Conservation (phyloP, 2,888 invertebrate genomes). For the Eupithecia inturbata region DNA sequence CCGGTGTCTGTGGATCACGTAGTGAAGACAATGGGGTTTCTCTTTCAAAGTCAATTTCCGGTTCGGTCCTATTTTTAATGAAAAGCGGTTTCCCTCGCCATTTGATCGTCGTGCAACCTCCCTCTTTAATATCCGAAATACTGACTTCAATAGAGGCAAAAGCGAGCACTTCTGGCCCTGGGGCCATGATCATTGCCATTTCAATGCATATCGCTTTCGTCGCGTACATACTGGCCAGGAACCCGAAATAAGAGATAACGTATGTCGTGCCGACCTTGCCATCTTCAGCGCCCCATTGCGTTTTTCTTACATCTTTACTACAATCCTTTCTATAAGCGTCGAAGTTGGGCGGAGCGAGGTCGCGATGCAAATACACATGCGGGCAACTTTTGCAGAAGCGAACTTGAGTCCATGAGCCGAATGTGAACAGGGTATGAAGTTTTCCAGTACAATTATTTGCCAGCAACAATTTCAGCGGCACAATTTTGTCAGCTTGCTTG, state of each 20-base stretch:
- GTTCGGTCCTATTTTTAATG: background rate
- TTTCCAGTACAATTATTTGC: background rate
- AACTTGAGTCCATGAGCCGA: conserved; percentile 1
- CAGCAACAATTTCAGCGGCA: background rate
- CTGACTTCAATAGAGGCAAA: conserved; percentile 2
- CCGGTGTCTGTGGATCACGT: background rate
- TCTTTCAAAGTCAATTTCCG: background rate
- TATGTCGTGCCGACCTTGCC: background rate
- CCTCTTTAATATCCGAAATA: background rate
- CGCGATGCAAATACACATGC: background rate
- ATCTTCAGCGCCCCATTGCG: background rate
- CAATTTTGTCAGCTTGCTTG: background rate
- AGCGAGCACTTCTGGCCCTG: background rate
- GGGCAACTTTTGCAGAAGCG: background rate
- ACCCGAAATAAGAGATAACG: background rate
- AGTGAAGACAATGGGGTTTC: background rate
- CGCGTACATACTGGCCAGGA: background rate
- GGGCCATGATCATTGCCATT: background rate
- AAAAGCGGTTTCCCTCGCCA: conserved; percentile 13
- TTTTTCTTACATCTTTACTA: background rate
- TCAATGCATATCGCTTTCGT: background rate
- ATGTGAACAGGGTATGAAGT: background rate
- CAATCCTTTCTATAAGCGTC: conserved; percentile 3
- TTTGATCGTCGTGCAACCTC: background rate
- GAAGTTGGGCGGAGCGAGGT: background rate